Evolutionary conservation across 2,888 invertebrate genomes (phyloP).

Genomic region (Phymatocera aterrima): DNA sequence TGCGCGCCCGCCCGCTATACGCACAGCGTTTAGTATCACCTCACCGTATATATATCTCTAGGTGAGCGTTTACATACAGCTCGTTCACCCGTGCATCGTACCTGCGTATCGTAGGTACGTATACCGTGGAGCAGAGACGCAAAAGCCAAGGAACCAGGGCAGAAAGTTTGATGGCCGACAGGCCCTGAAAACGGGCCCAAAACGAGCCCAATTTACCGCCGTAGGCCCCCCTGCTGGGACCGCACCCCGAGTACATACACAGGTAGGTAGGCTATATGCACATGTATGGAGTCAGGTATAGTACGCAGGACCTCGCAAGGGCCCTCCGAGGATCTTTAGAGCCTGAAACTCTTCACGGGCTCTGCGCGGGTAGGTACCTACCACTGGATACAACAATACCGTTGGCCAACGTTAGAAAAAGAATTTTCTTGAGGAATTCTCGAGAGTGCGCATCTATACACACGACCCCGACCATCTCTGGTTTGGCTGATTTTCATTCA

Average conservation of each 20-base stretch:
- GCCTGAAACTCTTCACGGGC: not conserved
- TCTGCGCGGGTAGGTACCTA: not conserved
- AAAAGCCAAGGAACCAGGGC: constrained; percentile 32
- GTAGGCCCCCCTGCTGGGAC: constrained; percentile 37
- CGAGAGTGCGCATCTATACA: too few relatives aligned
- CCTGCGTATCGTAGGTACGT: not conserved
- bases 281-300: not conserved
- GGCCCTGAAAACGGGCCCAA: constrained; percentile 29
- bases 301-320: not conserved
- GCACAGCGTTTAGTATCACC: not conserved
- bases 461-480: too few relatives aligned
- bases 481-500: too few relatives aligned
- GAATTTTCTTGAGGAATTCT: not conserved
- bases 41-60: not conserved
- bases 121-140: not conserved
- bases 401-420: not conserved
- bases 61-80: not conserved
- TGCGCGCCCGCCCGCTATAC: not conserved
- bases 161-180: constrained; percentile 32
- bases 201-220: constrained; percentile 45
- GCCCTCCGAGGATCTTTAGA: not conserved
- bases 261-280: not conserved
- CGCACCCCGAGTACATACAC: constrained; percentile 31
- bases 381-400: not conserved
- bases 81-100: not conserved